Evolutionary conservation across 1,140 invertebrate genomes (phyloP), one percentile per base, ranked within the genome.

Genomic region (Amphibalanus amphitrite): DNA sequence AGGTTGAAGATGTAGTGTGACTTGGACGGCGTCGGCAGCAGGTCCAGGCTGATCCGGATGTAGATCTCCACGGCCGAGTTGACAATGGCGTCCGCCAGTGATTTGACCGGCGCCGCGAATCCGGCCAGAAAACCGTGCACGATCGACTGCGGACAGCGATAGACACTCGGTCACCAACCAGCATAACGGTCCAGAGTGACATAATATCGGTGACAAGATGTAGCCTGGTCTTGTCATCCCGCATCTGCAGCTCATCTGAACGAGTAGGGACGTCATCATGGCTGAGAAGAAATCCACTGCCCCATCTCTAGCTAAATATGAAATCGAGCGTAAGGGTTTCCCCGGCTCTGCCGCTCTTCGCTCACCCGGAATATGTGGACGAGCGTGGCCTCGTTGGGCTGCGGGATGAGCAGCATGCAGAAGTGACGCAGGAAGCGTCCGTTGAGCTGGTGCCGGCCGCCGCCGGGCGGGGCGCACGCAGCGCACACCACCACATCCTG

Each of bases 91-190:
- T 82, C 81, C n/a, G 76, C 76, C 70, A 76, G 77, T 67, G 80
- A 78, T 40, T 80, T 77, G 0, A 93, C 86, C 6, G 74, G 73
- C 20, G 76, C 74, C 28, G 78, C 78, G 75, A 82, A 83, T 68
- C 81, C 80, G 72, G 75, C 75, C 69, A 93, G 82, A 78, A 93
- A 93, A 0, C 90, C 90, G 75, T 80, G 81, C 65, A 91, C 77
- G 69, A 91, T 90, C 15, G 88, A 38, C 33, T 38, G 33, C 33
- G 33, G 33, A 38, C 15, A 38, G 33, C 33, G 33, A n/a, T n/a
- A n/a, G n/a, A n/a, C n/a, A n/a, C n/a, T n/a, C n/a, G n/a, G n/a
- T n/a, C n/a, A n/a, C n/a, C n/a, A n/a, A n/a, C n/a, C n/a, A n/a
- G n/a, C n/a, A n/a, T n/a, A n/a, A n/a, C n/a, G n/a, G n/a, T n/a